A percentile compares a stretch with the other conserved stretches of the same genome.
Conservation (phyloP, 2,797 vertebrate genomes). For the Helostoma temminkii region DNA sequence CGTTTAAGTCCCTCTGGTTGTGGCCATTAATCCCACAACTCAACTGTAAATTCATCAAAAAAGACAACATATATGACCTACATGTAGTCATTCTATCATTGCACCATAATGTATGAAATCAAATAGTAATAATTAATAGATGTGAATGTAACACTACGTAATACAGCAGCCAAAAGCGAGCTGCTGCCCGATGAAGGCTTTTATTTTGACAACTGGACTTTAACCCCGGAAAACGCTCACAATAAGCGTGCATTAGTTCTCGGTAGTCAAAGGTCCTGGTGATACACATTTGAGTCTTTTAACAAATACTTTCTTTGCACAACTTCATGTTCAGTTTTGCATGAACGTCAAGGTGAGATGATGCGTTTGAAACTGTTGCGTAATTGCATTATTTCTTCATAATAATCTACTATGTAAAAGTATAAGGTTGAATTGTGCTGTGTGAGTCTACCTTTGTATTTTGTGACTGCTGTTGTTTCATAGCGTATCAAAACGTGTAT, state of each 20-base stretch:
- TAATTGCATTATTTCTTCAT: too few relatives aligned
- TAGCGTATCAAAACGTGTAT: neutral
- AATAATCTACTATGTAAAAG: neutral
- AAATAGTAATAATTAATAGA: fast-evolving
- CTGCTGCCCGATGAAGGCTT: constrained; percentile 17
- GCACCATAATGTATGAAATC: fast-evolving
- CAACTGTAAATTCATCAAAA: neutral
- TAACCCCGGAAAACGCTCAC: constrained; percentile 55
- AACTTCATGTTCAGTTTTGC: constrained; percentile 10
- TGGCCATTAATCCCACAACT: fast-evolving
- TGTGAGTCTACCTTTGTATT: neutral
- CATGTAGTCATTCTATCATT: fast-evolving
- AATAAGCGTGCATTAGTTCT: neutral
- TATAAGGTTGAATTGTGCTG: neutral
- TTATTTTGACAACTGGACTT: constrained; percentile 70
- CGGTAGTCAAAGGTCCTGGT: constrained; percentile 29
- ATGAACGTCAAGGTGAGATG: constrained; percentile 44
- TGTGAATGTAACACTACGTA: fast-evolving
- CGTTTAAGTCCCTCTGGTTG: constrained; percentile 33
- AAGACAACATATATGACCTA: neutral
- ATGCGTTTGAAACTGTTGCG: neutral
- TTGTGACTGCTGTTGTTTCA: neutral
- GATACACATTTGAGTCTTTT: neutral
- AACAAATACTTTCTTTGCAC: neutral
- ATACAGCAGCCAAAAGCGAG: neutral